Evolutionary conservation across 2,113 vertebrate genomes (phyloP).

Genomic region (Sporophila hypoxantha): DNA sequence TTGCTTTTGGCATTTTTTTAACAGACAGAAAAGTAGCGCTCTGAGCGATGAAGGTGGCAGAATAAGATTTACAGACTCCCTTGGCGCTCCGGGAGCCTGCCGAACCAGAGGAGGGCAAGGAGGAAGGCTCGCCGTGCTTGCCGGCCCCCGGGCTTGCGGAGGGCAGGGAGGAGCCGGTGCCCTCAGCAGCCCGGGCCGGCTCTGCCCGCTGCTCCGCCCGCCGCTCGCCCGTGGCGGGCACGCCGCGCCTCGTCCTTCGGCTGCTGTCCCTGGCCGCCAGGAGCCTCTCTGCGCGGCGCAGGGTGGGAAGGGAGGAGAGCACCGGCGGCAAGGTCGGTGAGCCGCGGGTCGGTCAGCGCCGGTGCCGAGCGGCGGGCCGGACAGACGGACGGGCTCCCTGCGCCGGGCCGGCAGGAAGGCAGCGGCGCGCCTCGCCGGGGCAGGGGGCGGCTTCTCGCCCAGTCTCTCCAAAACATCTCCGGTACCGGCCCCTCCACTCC

Average conservation of each 20-base stretch:
- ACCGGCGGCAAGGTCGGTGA: fast-evolving
- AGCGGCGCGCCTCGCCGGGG: fast-evolving
- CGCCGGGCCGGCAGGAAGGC: not conserved
- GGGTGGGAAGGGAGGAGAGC: not conserved
- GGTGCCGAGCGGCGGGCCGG: not conserved
- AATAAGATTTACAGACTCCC: not conserved
- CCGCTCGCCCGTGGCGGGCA: not conserved
- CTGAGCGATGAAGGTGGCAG: not conserved
- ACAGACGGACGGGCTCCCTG: too few species aligned
- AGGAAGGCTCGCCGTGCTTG: not conserved
- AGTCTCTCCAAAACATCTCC: not conserved
- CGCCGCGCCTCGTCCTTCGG: fast-evolving
- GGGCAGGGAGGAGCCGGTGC: not conserved
- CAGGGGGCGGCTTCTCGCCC: not conserved
- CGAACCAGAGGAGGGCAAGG: not conserved
- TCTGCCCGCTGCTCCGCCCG: not conserved
- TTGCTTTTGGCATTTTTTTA: not conserved
- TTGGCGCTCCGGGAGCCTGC: not conserved
- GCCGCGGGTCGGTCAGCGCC: not conserved
- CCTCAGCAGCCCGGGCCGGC: slow-evolving; percentile 50
- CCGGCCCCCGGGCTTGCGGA: not conserved
- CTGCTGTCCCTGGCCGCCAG: not conserved
- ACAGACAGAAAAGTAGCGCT: not conserved
- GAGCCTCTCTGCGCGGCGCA: not conserved
- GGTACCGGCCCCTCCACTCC: not conserved